Conservation (phyloP, 2,113 vertebrate genomes). For the Rhinoptilus africanus region DNA sequence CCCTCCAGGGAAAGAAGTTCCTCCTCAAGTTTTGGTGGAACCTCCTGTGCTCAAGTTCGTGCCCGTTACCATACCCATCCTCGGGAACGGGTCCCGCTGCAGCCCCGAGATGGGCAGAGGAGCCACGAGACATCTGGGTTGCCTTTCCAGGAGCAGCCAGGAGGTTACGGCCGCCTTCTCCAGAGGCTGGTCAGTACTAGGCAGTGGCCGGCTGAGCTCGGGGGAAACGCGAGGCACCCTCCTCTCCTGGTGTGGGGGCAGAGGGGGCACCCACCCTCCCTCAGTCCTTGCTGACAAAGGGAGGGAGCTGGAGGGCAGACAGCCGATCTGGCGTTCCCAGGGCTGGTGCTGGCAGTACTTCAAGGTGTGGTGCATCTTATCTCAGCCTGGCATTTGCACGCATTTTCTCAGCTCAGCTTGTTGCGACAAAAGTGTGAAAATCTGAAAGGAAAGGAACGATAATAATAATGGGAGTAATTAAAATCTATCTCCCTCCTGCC, state of each 20-base stretch:
- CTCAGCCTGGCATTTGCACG: constrained; percentile 41
- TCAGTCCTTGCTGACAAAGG: not conserved
- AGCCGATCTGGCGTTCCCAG: not conserved
- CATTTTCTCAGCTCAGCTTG: constrained; percentile 64
- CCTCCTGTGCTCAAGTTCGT: too few species aligned
- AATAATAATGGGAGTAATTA: constrained; percentile 58
- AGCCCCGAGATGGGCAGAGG: not conserved
- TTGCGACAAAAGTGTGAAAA: constrained; percentile 60
- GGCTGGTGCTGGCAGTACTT: constrained; percentile 27
- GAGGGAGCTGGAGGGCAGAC: not conserved
- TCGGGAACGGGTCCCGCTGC: not conserved
- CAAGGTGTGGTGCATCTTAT: constrained; percentile 28
- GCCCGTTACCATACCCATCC: too few species aligned
- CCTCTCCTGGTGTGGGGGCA: not conserved
- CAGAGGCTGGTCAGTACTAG: not conserved
- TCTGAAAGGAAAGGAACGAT: constrained; percentile 38
- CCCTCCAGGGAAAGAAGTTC: too few species aligned
- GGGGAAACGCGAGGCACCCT: not conserved
- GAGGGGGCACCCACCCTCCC: not conserved
- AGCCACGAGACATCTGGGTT: not conserved
- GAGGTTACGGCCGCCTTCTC: not conserved
- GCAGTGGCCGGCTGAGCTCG: accelerated
- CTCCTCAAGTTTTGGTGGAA: too few species aligned
- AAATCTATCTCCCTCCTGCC: constrained; percentile 35
- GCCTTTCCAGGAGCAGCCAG: not conserved